Percentiles rank a stretch among this genome's conserved stretches.
Conservation (phyloP, 2,797 vertebrate genomes). For the Acridotheres tristis region DNA sequence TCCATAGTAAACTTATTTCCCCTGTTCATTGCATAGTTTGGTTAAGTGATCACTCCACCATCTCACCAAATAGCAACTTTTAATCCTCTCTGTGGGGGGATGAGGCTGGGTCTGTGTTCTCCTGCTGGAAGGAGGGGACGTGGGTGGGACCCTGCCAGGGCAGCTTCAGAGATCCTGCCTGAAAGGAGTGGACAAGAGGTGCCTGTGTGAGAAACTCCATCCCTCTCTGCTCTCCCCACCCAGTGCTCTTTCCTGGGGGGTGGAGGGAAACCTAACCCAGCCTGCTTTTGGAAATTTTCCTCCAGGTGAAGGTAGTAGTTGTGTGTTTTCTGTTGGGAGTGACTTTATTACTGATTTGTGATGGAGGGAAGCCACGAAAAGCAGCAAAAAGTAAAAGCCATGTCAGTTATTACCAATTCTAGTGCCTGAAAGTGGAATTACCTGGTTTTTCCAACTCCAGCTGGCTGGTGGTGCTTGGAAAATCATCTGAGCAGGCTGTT, state of each 20-base stretch:
- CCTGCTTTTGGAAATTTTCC: neutral
- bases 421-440: neutral
- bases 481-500: neutral
- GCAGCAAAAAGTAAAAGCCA: neutral
- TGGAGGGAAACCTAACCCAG: neutral
- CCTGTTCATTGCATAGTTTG: neutral
- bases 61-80: neutral
- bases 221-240: neutral
- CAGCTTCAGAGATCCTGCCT: neutral
- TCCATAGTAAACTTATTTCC: neutral
- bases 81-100: fast-evolving
- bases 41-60: fast-evolving
- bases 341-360: fast-evolving
- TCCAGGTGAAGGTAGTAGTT: neutral
- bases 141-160: neutral
- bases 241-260: neutral
- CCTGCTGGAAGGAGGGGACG: neutral
- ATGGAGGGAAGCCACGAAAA: neutral
- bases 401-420: neutral
- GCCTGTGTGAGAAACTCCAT: constrained; percentile 9
- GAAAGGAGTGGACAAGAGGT: neutral
- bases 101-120: neutral
- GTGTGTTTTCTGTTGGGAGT: fast-evolving
- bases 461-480: neutral
- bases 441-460: neutral